Conservation (phyloP, 2,888 invertebrate genomes). For the Nomada fabriciana region DNA sequence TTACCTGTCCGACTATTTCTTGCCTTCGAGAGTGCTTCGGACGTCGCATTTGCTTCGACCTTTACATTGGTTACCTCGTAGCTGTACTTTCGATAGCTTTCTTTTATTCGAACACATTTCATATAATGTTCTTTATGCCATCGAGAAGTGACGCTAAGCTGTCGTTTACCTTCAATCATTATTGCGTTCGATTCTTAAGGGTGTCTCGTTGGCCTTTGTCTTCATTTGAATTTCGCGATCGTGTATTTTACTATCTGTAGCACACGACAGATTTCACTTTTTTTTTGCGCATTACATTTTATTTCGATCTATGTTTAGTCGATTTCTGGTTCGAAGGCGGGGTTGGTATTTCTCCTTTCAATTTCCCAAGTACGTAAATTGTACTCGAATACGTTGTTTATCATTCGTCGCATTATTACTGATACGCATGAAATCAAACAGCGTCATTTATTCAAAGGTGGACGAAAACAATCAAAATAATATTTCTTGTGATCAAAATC, state of each 20-base stretch:
- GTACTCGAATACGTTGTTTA: no score
- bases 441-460: not conserved
- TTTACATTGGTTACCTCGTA: no score
- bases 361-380: no score
- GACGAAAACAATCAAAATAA: not conserved
- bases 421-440: not conserved
- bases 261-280: not conserved
- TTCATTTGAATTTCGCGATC: not conserved
- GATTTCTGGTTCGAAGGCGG: not conserved
- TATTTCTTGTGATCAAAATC: not conserved
- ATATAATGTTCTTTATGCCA: not conserved
- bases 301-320: not conserved
- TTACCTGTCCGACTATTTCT: not conserved
- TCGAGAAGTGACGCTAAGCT: no score
- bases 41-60: not conserved
- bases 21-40: not conserved
- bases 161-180: no score
- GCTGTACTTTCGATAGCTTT: not conserved
- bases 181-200: no score
- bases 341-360: no score
- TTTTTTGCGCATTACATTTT: not conserved
- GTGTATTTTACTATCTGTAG: not conserved
- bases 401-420: no score
- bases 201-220: no score
- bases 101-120: not conserved